These are phyloP conservation scores for Oceanodroma tethys DNA, from an alignment of 2,113 vertebrate species.

Conservation along the genomic window DNA sequence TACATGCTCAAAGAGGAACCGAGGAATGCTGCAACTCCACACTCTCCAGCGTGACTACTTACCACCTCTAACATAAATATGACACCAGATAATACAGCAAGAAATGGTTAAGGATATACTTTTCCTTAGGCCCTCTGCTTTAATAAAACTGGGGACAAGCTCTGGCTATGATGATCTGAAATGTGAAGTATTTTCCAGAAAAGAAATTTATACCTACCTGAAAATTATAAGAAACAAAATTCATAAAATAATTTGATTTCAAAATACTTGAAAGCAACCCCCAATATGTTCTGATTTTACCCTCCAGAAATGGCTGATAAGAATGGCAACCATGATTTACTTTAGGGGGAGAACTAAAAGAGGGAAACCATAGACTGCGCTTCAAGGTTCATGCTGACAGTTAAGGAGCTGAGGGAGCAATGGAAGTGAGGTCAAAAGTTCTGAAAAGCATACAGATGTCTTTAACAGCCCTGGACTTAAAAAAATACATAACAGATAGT, in stretches of 20 bases:
- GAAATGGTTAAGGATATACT: neutral
- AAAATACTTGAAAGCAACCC: neutral
- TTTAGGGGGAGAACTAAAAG: neutral
- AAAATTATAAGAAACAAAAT: neutral
- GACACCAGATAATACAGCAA: neutral
- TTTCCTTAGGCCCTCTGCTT: neutral
- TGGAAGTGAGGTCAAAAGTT: constrained; percentile 54
- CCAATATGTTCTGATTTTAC: neutral
- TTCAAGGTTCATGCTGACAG: constrained; percentile 41
- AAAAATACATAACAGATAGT: constrained; percentile 11
- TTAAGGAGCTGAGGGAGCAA: constrained; percentile 55
- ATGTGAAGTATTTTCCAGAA: neutral
- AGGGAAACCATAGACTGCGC: neutral
- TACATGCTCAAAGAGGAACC: neutral
- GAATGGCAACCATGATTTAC: constrained; percentile 37
- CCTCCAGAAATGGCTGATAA: neutral
- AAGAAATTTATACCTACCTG: neutral
- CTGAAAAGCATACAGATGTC: constrained; percentile 49
- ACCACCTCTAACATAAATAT: neutral
- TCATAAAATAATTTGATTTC: neutral
- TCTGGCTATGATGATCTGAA: neutral
- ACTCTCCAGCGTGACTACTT: fast-evolving
- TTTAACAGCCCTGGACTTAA: constrained; percentile 28
- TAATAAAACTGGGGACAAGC: neutral
- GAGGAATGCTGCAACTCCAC: neutral